Evolutionary conservation across 2,113 vertebrate genomes (phyloP), one percentile per base, ranked within the genome.

Genomic region (Symphodus melops): DNA sequence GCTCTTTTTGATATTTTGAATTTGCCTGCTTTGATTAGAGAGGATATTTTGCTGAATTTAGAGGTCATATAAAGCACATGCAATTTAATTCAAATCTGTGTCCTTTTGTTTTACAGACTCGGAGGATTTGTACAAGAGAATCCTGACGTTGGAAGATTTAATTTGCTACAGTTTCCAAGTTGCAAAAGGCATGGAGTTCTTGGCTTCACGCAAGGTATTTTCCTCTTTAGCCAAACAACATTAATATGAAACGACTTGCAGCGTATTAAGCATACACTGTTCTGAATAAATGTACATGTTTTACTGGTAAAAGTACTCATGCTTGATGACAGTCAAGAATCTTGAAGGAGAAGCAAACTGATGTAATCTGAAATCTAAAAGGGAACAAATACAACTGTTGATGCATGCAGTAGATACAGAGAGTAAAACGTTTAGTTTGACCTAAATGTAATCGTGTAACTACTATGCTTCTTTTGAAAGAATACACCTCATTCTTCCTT

Each of bases 161-260:
- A 98, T 98, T 71, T 98, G 96, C 93, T 98, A 98, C 84, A 97
- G 96, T 88, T 98, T 98, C 91, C 97, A 98, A 92, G 96, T 98
- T 58, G 95, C 97, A 65, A 98, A 97, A 91, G 97, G 96, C 88
- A 98, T 97, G 97, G 97, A 98, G 84, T 97, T 98, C 81, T 93
- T 98, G 46, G 96, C 96, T 54, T 98, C 97, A 63, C 94, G 97
- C 90, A 98, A 97, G 93, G 96, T 98, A 93, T 89, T 93, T 68
- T 67, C 42, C 58, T 68, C 64, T 49, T 48, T 2, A 57, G 21
- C 56, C 17, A 77, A 48, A 54, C 14, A 57, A 8, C 49, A n/a
- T 9, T 0, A 19, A 48, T 48, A 44, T 44, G 2, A 44, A 44
- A 44, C 42, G 10, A 10, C 11, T 41, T 41, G 39, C 39, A 41